Percentiles rank a stretch among this genome's conserved stretches.
Evolutionary conservation across 2,797 vertebrate genomes (phyloP).

Genomic region (Alectoris magna): DNA sequence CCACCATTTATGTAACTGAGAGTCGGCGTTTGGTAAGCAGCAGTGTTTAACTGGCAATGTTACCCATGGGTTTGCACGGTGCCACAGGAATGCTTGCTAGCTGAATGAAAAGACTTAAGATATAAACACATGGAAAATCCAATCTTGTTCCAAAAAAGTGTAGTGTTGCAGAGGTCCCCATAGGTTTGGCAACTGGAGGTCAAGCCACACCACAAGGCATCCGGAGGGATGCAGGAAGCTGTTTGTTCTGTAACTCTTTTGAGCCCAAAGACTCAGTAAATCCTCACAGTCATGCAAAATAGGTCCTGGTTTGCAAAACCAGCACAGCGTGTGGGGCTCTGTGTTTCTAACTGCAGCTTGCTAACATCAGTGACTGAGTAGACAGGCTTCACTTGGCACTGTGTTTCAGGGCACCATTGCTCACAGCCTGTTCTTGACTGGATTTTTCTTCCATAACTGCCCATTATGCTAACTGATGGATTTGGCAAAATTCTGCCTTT

Average conservation of each 20-base stretch:
- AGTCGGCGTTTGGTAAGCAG: neutral
- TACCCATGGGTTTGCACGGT: neutral
- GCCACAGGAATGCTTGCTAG: neutral
- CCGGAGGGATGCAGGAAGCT: neutral
- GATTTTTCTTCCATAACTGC: neutral
- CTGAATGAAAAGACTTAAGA: neutral
- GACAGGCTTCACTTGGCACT: neutral
- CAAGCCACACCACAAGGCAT: neutral
- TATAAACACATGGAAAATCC: neutral
- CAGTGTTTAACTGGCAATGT: neutral
- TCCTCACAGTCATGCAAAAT: neutral
- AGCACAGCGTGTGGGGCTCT: neutral
- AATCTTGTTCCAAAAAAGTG: fast-evolving
- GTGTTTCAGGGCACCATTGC: neutral
- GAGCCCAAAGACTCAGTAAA: neutral
- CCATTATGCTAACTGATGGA: neutral
- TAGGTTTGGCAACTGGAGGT: neutral
- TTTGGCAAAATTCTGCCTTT: neutral
- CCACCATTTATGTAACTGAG: neutral
- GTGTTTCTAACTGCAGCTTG: neutral
- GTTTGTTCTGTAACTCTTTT: neutral
- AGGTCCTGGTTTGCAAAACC: neutral
- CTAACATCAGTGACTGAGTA: neutral
- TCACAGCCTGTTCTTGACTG: neutral
- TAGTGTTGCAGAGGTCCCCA: neutral